A percentile compares a stretch with the other conserved stretches of the same genome.
Evolutionary conservation across 1,140 invertebrate genomes (phyloP).

Genomic region (Limonius californicus): DNA sequence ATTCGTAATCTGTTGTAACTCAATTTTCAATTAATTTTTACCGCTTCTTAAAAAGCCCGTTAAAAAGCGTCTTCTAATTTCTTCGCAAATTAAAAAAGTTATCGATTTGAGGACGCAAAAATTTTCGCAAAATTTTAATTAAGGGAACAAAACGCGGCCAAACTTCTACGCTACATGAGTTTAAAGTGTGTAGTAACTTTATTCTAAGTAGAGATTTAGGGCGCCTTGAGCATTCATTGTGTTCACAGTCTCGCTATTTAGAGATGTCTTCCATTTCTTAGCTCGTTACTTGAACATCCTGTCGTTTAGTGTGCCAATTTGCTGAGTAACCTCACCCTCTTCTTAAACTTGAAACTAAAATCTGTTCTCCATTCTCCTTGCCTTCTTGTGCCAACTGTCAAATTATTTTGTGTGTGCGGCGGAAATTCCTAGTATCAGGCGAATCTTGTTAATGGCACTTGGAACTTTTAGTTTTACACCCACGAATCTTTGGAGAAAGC

Average conservation of each 20-base stretch:
- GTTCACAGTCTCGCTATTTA: neutral
- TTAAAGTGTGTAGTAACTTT: neutral
- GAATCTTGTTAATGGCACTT: neutral
- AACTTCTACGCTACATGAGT: neutral
- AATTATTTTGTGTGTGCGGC: too few relatives aligned
- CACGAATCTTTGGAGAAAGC: too few relatives aligned
- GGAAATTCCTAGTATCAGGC: neutral
- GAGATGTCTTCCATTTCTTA: slow-evolving; percentile 32
- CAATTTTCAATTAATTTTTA: slow-evolving; percentile 7
- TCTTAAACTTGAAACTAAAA: neutral
- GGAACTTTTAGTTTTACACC: too few relatives aligned
- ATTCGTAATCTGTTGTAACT: slow-evolving; percentile 4
- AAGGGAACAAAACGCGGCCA: neutral
- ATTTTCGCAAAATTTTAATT: neutral
- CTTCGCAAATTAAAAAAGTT: slow-evolving; percentile 17
- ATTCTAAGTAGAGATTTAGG: neutral
- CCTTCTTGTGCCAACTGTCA: neutral
- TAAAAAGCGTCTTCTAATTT: neutral
- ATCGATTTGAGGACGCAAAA: slow-evolving; percentile 8
- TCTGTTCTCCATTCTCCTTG: neutral
- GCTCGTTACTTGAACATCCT: slow-evolving; percentile 36
- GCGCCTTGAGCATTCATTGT: neutral
- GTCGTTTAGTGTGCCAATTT: slow-evolving; percentile 36
- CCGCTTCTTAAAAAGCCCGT: neutral
- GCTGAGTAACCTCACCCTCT: slow-evolving; percentile 26